Evolutionary conservation across 2,113 vertebrate genomes (phyloP).

Genomic region (Blennius ocellaris): DNA sequence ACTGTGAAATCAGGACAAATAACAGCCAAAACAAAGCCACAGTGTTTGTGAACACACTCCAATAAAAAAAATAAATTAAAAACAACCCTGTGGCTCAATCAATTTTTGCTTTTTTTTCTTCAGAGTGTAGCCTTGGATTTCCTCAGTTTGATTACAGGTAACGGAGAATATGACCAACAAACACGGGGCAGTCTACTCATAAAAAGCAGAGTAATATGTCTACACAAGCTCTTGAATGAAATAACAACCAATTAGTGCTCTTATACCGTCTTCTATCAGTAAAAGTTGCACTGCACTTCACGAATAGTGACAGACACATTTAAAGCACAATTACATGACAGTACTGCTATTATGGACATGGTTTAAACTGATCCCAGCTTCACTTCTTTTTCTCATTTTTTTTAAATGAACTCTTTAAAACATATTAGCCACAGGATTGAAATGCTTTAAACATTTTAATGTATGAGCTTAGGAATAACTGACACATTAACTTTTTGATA

Average conservation of each 20-base stretch:
- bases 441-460: too few species aligned
- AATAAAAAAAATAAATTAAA: not conserved
- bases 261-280: not conserved
- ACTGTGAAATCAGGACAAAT: conserved; percentile 8
- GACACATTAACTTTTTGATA: too few species aligned
- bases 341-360: not conserved
- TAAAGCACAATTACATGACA: not conserved
- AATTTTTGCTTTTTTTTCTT: conserved; percentile 14
- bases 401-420: too few species aligned
- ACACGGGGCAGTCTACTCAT: not conserved
- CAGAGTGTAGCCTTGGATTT: not conserved
- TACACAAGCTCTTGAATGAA: not conserved
- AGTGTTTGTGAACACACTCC: not conserved
- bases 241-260: not conserved
- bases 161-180: not conserved
- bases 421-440: too few species aligned
- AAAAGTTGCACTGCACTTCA: not conserved
- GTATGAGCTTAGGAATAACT: too few species aligned
- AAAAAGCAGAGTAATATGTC: not conserved
- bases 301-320: not conserved
- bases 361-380: too few species aligned
- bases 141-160: conserved; percentile 9
- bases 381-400: too few species aligned
- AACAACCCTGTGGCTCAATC: not conserved
- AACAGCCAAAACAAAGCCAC: conserved; percentile 8